Evolutionary conservation across 2,113 vertebrate species (phyloP), one percentile per base, ranked within the genome.

Genomic region (Dendropsophus ebraccatus): DNA sequence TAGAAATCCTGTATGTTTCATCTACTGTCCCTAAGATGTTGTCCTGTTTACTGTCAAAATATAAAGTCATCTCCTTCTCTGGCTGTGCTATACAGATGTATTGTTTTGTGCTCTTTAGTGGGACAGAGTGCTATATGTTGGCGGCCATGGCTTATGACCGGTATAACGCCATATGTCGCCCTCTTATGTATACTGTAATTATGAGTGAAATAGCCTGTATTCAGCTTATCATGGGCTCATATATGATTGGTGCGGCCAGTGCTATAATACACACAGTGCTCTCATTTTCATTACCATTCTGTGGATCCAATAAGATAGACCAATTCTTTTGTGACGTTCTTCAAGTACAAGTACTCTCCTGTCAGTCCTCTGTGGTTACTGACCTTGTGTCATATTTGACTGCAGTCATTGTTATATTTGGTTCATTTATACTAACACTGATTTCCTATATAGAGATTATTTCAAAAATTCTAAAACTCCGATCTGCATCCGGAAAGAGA

Each of bases 1-100:
- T 74, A 21, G 82, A 83, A 58, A 58, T 83, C 19, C 19, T 52
- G 7, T 74, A 74, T 28, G 35, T 83, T 12, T 58, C 82, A 9
- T 35, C 7, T 12, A 83, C n/a, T n/a, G n/a, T n/a, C n/a, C n/a
- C n/a, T n/a, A n/a, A n/a, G n/a, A n/a, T n/a, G n/a, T n/a, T n/a
- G n/a, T n/a, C n/a, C n/a, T n/a, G n/a, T n/a, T n/a, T n/a, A n/a
- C n/a, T n/a, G n/a, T n/a, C n/a, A n/a, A n/a, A n/a, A n/a, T n/a
- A n/a, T n/a, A n/a, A n/a, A n/a, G n/a, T n/a, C n/a, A n/a, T n/a
- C n/a, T n/a, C n/a, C n/a, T n/a, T n/a, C n/a, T n/a, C n/a, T n/a
- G n/a, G n/a, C n/a, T n/a, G n/a, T 49, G 23, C 60, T 16, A 30
- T 21, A 10, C 79, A 81, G 12, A 67, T 81, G 41, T 81, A 49